A percentile compares a stretch with the other conserved stretches of the same genome.
phyloP scores from a whole-genome alignment of 2,113 vertebrate genomes.

The Ploceus nigricollis region DNA sequence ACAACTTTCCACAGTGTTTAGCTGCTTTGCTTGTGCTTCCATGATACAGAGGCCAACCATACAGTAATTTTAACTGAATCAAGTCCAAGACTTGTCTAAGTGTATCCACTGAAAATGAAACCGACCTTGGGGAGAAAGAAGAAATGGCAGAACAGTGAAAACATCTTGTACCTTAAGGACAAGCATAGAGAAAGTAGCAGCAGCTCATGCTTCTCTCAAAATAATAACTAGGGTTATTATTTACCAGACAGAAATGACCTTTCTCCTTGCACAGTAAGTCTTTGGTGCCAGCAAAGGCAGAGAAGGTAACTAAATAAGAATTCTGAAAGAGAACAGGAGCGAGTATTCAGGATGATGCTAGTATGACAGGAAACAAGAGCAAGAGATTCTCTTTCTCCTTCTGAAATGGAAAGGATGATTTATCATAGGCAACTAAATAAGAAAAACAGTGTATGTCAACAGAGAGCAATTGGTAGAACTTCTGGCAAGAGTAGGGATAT shows the following conservation, averaged over 20 bases:
- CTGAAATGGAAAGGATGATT: conserved; percentile 34
- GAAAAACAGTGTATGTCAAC: neutral
- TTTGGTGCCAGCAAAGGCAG: conserved; percentile 9
- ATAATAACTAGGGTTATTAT: conserved; percentile 43
- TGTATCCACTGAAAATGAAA: conserved; percentile 64
- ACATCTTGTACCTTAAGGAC: conserved; percentile 37
- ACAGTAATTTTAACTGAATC: conserved; percentile 57
- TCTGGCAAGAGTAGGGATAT: neutral
- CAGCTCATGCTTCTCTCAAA: neutral
- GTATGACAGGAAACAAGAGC: neutral
- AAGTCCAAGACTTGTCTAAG: conserved; percentile 47
- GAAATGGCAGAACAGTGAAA: conserved; percentile 31
- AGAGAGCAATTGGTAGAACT: neutral
- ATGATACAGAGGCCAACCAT: conserved; percentile 48
- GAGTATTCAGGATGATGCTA: neutral
- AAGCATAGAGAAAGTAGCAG: neutral
- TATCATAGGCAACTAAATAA: neutral
- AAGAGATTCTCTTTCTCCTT: neutral
- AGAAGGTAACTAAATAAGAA: neutral
- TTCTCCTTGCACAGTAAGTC: neutral
- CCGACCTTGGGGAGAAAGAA: conserved; percentile 34
- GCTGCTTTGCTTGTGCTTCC: conserved; percentile 59
- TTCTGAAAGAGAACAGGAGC: neutral
- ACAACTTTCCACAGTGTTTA: conserved; percentile 72
- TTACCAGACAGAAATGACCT: conserved; percentile 2